Evolutionary conservation across 2,888 invertebrate genomes (phyloP).

Genomic region (Parascotia fuliginaria): DNA sequence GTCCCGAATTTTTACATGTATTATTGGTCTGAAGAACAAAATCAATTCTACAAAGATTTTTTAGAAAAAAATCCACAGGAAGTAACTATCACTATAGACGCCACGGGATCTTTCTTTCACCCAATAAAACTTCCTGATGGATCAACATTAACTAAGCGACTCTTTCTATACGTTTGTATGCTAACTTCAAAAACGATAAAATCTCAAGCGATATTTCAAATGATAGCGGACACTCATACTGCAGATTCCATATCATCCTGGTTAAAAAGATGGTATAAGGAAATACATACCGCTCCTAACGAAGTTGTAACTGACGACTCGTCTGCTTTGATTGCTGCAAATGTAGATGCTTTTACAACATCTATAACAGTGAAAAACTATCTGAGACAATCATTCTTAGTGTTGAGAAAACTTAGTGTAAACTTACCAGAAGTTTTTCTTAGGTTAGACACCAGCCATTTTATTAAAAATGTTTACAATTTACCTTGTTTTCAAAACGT

Average conservation of each 20-base stretch:
- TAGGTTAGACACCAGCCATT: slow-evolving; percentile 11
- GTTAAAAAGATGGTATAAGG: slow-evolving; percentile 17
- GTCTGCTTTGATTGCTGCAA: slow-evolving; percentile 15
- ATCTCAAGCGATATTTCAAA: slow-evolving; percentile 14
- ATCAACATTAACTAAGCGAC: slow-evolving; percentile 13
- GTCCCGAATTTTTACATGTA: slow-evolving; percentile 8
- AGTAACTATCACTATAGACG: slow-evolving; percentile 16
- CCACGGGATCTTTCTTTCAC: slow-evolving; percentile 16
- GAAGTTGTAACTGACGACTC: slow-evolving; percentile 20
- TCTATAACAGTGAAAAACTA: slow-evolving; percentile 10
- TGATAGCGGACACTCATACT: slow-evolving; percentile 16
- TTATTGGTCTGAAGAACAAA: slow-evolving; percentile 16
- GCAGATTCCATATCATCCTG: slow-evolving; percentile 19
- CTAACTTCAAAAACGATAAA: slow-evolving; percentile 13
- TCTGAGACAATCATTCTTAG: slow-evolving; percentile 16
- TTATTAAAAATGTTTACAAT: slow-evolving; percentile 16
- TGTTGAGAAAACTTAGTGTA: slow-evolving; percentile 15
- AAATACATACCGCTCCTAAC: slow-evolving; percentile 13
- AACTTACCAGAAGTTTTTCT: slow-evolving; percentile 12
- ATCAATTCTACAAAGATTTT: slow-evolving; percentile 9
- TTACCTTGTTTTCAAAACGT: slow-evolving; percentile 17
- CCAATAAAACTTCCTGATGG: slow-evolving; percentile 16
- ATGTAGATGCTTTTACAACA: slow-evolving; percentile 15
- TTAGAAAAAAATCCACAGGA: slow-evolving; percentile 11
- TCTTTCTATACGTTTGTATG: slow-evolving; percentile 13